These are phyloP conservation scores for Mythimna ferrago DNA, from an alignment of 2,888 invertebrate genomes.

Conservation along the genomic window DNA sequence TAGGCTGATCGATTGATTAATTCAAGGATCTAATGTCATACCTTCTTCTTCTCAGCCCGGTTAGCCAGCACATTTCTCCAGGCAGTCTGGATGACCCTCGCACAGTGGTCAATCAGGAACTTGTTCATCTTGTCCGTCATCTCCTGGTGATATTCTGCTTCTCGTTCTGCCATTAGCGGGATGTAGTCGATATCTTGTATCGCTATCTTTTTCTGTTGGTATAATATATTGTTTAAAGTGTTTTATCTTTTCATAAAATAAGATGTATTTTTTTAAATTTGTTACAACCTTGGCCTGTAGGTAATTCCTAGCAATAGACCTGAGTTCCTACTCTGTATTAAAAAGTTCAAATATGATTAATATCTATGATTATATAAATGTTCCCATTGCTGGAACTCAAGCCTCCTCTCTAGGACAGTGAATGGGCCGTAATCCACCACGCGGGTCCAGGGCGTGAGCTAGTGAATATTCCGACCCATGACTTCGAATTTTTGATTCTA, in stretches of 20 bases:
- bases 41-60: slow-evolving; percentile 85
- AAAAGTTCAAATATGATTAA: background rate
- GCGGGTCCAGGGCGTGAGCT: no score
- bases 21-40: slow-evolving; percentile 56
- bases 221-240: background rate
- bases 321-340: background rate
- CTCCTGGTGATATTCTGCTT: slow-evolving; percentile 89
- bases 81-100: slow-evolving; percentile 83
- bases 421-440: no score
- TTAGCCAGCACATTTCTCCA: slow-evolving; percentile 84
- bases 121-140: slow-evolving; percentile 88
- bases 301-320: background rate
- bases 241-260: background rate
- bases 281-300: background rate
- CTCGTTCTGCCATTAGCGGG: slow-evolving; percentile 90
- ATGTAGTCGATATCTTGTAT: slow-evolving; percentile 90
- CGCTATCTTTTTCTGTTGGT: slow-evolving; percentile 81
- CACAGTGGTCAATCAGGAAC: slow-evolving; percentile 84
- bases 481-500: no score
- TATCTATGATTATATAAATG: background rate
- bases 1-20: background rate
- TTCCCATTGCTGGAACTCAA: no score
- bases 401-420: no score
- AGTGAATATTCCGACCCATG: no score
- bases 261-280: background rate